Conservation (phyloP, 2,888 invertebrate species). For the Cheiracanthium punctorium region DNA sequence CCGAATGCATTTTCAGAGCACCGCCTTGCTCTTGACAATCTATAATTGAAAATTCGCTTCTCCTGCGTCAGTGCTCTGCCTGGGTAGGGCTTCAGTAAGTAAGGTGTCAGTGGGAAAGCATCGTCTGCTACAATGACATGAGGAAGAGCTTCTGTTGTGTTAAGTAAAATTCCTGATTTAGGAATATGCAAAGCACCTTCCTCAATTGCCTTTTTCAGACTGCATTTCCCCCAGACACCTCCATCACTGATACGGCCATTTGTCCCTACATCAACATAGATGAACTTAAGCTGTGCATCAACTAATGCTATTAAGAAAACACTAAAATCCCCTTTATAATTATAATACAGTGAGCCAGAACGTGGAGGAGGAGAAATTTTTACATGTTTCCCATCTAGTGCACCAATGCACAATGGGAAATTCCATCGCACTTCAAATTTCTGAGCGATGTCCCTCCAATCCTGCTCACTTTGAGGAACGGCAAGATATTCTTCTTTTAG, state of each 20-base stretch:
- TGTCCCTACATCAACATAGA: background rate
- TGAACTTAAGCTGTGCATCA: background rate
- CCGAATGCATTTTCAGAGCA: no score
- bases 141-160: background rate
- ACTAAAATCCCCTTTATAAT: conserved; percentile 12
- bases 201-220: background rate
- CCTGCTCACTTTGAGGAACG: background rate
- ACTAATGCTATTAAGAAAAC: conserved; percentile 8
- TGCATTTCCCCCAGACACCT: conserved; percentile 8
- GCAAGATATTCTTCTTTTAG: background rate
- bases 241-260: conserved; percentile 16
- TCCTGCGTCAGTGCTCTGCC: no score
- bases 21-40: no score
- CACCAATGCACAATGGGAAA: conserved; percentile 24
- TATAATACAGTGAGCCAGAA: conserved; percentile 8
- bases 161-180: background rate
- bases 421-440: background rate
- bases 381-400: conserved; percentile 22
- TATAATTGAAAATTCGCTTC: no score
- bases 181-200: background rate
- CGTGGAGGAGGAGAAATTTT: background rate
- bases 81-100: no score
- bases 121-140: background rate
- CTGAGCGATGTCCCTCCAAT: background rate
- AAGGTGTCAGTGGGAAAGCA: no score